Evolutionary conservation across 2,888 invertebrate species (phyloP), one percentile per base, ranked within the genome.

Genomic region (Pseudoips prasinana): DNA sequence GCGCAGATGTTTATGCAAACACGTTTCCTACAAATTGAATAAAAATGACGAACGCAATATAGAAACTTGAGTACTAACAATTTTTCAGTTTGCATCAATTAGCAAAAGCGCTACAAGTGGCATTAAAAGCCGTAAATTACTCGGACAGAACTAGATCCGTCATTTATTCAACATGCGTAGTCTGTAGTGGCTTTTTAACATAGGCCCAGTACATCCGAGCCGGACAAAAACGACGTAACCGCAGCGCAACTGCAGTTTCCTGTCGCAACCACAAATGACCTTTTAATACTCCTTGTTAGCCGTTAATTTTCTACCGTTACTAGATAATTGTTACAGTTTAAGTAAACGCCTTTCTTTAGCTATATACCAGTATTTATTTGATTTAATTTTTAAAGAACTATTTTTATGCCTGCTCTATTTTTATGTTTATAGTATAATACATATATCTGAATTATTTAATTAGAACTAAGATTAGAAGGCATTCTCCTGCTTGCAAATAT

Each of bases 201-300:
- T 46, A 46, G 53, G 36, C 42, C 38, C 36, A 40, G 45, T 45
- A 61, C 35, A 33, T 66, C 54, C 56, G 56, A 62, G 50, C 60
- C 57, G 37, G 31, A 64, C 65, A 80, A 76, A 79, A 83, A 80
- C 79, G 69, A 31, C 33, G 43, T 41, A 51, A 83, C 83, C 84
- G 58, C 83, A 78, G 63, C 61, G 59, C 71, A 66, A 73, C 65
- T 73, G 66, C 61, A 64, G 76, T 73, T 83, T 85, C 84, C 85
- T 81, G 81, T 62, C 65, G 37, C 58, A 61, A 79, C 86, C 86
- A 58, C 87, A 82, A 83, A 83, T 70, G 69, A 73, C 74, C 77
- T 80, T 77, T 84, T 78, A 78, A 76, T 79, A 70, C 61, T 58
- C 58, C 66, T 71, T 52, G 71, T 79, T 63, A 58, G 45, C 72